Evolutionary conservation across 1,140 invertebrate species (phyloP).

Genomic region (Pseudomyrmex concolor): DNA sequence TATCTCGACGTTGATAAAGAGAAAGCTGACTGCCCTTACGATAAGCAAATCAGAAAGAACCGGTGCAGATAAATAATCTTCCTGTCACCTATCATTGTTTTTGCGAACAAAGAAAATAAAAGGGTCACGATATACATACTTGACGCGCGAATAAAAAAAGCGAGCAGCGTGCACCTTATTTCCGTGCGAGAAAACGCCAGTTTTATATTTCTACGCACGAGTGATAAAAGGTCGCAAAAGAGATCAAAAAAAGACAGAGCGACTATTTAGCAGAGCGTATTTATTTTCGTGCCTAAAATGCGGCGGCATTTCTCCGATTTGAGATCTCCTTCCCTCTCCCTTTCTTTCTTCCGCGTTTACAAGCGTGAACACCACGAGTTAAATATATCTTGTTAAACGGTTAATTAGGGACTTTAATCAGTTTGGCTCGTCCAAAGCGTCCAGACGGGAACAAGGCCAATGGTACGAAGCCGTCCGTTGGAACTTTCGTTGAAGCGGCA

Average conservation of each 20-base stretch:
- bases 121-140: not conserved
- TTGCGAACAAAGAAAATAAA: conserved; percentile 23
- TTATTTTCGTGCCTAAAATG: conserved; percentile 36
- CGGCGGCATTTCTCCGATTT: conserved; percentile 1
- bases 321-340: conserved; percentile 14
- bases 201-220: not conserved
- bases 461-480: conserved; percentile 63
- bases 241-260: not conserved
- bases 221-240: not conserved
- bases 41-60: conserved; percentile 57
- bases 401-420: conserved; percentile 81
- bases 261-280: too few relatives aligned
- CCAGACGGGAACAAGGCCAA: conserved; percentile 74
- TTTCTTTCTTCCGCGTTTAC: conserved; percentile 58
- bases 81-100: conserved; percentile 19
- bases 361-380: conserved; percentile 68
- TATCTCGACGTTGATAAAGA: conserved; percentile 42
- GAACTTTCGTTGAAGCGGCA: conserved; percentile 65
- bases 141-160: not conserved
- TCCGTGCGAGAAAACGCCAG: not conserved
- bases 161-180: not conserved
- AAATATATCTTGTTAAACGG: conserved; percentile 82
- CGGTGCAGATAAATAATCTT: not conserved
- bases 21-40: conserved; percentile 15
- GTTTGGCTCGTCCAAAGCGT: conserved; percentile 74